Percentiles rank a stretch among this genome's conserved stretches.
Evolutionary conservation across 2,888 invertebrate species (phyloP).

Genomic region (Molanna angustata): DNA sequence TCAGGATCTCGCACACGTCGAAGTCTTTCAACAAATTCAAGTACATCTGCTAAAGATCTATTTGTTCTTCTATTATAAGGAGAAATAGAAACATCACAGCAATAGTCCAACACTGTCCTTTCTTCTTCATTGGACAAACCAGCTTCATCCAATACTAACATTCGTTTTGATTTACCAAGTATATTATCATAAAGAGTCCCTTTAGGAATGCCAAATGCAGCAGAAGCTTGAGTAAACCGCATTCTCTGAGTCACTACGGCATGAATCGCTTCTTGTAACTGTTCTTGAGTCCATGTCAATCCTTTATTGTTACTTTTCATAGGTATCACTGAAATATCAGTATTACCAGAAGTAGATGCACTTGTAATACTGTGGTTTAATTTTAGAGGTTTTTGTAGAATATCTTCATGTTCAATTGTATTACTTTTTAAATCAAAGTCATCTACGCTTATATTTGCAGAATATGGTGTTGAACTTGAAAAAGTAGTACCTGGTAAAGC

Average conservation of each 20-base stretch:
- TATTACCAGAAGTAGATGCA: constrained; percentile 9
- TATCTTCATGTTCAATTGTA: constrained; percentile 3
- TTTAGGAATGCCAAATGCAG: constrained; percentile 70
- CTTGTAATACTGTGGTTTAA: not conserved
- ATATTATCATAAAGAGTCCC: constrained; percentile 77
- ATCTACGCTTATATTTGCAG: not conserved
- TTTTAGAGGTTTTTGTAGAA: constrained; percentile 6
- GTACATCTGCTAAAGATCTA: constrained; percentile 61
- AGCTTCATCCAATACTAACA: constrained; percentile 71
- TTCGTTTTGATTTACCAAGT: constrained; percentile 71
- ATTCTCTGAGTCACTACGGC: constrained; percentile 72
- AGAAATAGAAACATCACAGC: constrained; percentile 68
- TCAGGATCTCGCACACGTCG: constrained; percentile 57
- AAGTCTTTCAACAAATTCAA: constrained; percentile 65
- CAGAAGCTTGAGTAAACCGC: constrained; percentile 74
- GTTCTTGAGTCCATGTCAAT: constrained; percentile 71
- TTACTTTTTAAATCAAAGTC: not conserved
- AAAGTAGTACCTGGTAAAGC: not conserved
- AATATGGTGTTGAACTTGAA: not conserved
- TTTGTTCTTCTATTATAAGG: constrained; percentile 71
- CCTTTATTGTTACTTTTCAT: constrained; percentile 49
- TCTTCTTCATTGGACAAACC: constrained; percentile 62
- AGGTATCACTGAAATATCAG: constrained; percentile 10
- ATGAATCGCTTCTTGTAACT: constrained; percentile 72
- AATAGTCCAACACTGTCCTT: constrained; percentile 65